Base-by-base conservation (phyloP, 1,140 invertebrate genomes). In the Rhyacophila brunnea region DNA sequence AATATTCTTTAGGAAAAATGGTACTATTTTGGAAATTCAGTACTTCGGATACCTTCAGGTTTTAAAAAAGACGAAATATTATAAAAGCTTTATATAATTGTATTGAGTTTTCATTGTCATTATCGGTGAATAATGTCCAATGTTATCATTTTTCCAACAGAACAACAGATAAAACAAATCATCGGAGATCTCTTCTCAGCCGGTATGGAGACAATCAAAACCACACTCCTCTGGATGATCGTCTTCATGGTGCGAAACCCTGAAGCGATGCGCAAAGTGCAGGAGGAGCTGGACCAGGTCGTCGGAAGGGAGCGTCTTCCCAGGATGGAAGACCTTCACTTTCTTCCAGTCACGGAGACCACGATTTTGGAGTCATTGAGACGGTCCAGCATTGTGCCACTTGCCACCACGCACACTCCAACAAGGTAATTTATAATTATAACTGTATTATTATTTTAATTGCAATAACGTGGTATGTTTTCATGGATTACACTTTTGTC, bases 141-240 rank as follows among this genome's bases (percentile, higher is more conserved):
- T n/a, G n/a, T n/a, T n/a, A n/a, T n/a, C n/a, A n/a, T n/a, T n/a
- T n/a, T 67, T 58, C 17, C 68, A 66, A 6, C 73, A 92, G 92
- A 95, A 80, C 82, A 90, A 32, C 93, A 96, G 75, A 83, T 96
- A 58, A 89, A 93, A 60, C 93, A 95, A 78, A 90, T 95, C 32
- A 86, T 95, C 62, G 90, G 88, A 2, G 94, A 96, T 70, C 76
- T 98, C 14, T 97, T 95, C 78, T 89, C 90, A 1, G 93, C 92
- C 58, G 94, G 94, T 6, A 92, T 95, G 85, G 95, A 97, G 75
- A 97, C 94, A 0, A 93, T 95, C 17, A 94, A 95, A 63, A 94
- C 89, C 0, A 92, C 93, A 0, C 71, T 97, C 1, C 81, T 92
- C 43, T 97, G 94, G 92, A 85, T 92, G 36, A 82, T 96, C 28